Evolutionary conservation across 2,888 invertebrate species (phyloP).

Genomic region (Drosophila suboccidentalis): DNA sequence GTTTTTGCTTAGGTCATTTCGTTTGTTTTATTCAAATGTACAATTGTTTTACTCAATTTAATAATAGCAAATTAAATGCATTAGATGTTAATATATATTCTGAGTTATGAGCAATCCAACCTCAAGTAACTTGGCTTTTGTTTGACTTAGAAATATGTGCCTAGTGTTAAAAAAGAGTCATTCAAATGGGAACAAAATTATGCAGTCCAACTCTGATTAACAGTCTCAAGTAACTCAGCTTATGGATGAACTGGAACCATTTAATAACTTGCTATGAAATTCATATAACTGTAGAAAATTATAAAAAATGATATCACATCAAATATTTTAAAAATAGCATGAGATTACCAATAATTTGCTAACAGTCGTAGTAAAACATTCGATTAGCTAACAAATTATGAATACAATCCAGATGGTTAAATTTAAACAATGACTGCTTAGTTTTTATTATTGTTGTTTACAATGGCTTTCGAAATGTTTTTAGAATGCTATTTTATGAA

Average conservation of each 20-base stretch:
- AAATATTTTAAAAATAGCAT: too few species aligned
- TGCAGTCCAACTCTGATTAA: not conserved
- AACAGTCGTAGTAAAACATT: conserved; percentile 3
- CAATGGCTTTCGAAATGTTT: conserved; percentile 22
- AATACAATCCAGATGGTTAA: not conserved
- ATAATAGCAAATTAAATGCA: not conserved
- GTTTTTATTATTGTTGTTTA: conserved; percentile 10
- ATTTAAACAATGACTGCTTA: conserved; percentile 28
- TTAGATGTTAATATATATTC: not conserved
- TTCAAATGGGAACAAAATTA: too few species aligned
- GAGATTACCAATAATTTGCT: not conserved
- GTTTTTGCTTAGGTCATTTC: conserved; percentile 16
- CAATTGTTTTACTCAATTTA: not conserved
- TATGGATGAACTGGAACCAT: not conserved
- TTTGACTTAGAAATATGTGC: too few species aligned
- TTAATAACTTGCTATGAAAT: not conserved
- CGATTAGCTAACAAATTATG: conserved; percentile 3
- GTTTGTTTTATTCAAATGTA: not conserved
- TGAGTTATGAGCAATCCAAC: not conserved
- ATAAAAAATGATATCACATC: too few species aligned
- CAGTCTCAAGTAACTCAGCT: conserved; percentile 5
- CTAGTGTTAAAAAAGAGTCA: too few species aligned
- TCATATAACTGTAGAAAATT: not conserved
- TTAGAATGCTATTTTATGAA: conserved; percentile 17
- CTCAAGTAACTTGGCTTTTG: conserved; percentile 5